Conservation (phyloP, 2,888 invertebrate species). For the Bombylius discolor region DNA sequence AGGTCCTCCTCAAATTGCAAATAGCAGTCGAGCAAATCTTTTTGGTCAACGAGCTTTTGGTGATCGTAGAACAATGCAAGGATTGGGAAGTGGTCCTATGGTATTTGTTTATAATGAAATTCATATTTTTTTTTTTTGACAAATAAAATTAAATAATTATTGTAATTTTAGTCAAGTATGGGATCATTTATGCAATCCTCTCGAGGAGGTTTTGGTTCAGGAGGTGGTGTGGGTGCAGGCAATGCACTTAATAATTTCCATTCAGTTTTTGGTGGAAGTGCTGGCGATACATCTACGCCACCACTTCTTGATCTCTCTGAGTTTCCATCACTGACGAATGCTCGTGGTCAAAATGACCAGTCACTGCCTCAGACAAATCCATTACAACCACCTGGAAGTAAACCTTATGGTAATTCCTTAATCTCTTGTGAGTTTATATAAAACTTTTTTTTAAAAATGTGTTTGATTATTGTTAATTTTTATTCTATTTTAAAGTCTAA, state of each 20-base stretch:
- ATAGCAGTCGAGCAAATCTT: conserved; percentile 45
- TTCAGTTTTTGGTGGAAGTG: conserved; percentile 66
- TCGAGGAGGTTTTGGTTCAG: conserved; percentile 53
- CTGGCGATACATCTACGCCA: conserved; percentile 65
- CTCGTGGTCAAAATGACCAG: conserved; percentile 68
- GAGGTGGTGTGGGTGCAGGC: conserved; percentile 41
- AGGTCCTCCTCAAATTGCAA: conserved; percentile 44
- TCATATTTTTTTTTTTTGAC: conserved; percentile 1
- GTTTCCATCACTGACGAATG: conserved; percentile 78
- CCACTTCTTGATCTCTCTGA: conserved; percentile 83
- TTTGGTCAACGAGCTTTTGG: conserved; percentile 72
- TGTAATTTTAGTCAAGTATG: conserved; percentile 43
- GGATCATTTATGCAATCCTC: conserved; percentile 46
- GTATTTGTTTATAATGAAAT: conserved; percentile 15
- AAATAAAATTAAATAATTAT: conserved; percentile 1
- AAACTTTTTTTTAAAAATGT: not conserved
- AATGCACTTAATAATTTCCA: conserved; percentile 61
- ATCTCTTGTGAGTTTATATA: conserved; percentile 37
- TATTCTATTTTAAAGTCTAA: not conserved
- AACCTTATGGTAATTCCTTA: conserved; percentile 69
- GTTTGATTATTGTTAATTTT: conserved; percentile 8
- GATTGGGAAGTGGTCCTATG: conserved; percentile 35
- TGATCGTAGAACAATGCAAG: conserved; percentile 55
- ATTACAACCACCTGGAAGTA: conserved; percentile 79
- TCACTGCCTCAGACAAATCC: conserved; percentile 67